phyloP scores from a whole-genome alignment of 2,797 vertebrate genomes.

The Sebastes melanostomus region DNA sequence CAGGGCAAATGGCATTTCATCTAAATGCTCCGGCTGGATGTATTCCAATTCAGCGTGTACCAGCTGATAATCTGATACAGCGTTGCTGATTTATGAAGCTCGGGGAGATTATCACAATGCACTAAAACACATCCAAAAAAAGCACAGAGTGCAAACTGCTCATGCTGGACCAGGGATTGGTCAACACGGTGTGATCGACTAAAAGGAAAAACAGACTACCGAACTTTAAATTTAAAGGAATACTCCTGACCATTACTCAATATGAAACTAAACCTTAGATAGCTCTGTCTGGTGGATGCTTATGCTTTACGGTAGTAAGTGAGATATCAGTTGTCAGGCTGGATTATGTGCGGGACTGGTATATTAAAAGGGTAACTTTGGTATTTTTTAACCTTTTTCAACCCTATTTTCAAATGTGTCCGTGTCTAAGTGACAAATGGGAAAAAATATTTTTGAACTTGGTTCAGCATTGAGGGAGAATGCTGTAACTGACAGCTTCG shows the following conservation, averaged over 20 bases:
- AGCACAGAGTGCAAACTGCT: conserved; percentile 22
- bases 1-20: conserved; percentile 43
- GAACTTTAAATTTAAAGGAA: not conserved
- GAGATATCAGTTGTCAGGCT: not conserved
- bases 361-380: not conserved
- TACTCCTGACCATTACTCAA: not conserved
- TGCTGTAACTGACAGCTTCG: too few relatives aligned
- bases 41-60: conserved; percentile 58
- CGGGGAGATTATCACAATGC: conserved; percentile 63
- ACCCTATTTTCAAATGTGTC: too few relatives aligned
- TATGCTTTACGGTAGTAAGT: not conserved
- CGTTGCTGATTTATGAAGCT: conserved; percentile 58
- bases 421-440: too few relatives aligned
- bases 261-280: not conserved
- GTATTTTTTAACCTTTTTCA: too few relatives aligned
- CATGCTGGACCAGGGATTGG: not conserved
- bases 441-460: too few relatives aligned
- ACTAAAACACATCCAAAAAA: conserved; percentile 41
- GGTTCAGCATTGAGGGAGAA: too few relatives aligned
- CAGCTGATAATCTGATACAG: conserved; percentile 69
- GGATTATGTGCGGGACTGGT: not conserved
- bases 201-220: not conserved
- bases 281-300: not conserved
- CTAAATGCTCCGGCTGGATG: conserved; percentile 54
- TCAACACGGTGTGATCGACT: not conserved